These are phyloP conservation scores for Leucoraja erinaceus DNA, from an alignment of 2,113 vertebrate genomes.

Conservation along the genomic window DNA sequence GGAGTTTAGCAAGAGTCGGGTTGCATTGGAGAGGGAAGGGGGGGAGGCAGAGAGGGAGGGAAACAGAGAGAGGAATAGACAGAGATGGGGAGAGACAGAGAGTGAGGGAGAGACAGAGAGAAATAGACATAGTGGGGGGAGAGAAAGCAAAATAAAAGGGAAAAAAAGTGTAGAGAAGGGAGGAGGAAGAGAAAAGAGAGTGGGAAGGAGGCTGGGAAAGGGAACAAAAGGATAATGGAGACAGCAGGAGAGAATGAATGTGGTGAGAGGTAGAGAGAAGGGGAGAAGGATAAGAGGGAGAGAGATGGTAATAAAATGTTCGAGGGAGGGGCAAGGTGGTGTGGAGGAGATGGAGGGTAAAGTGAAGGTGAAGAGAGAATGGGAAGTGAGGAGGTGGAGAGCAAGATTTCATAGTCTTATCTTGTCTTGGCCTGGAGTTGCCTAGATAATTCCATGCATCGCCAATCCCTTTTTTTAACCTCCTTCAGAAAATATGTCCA, in stretches of 20 bases:
- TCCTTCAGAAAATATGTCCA: neutral
- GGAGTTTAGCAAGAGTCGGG: neutral
- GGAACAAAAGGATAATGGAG: neutral
- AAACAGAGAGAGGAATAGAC: constrained; percentile 38
- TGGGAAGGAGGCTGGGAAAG: neutral
- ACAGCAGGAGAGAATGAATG: no score
- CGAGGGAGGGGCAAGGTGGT: no score
- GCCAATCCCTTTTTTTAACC: neutral
- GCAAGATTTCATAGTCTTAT: neutral
- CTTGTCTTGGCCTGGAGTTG: neutral
- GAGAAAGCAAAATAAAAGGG: constrained; percentile 45
- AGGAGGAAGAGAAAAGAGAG: neutral
- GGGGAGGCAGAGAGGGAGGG: neutral
- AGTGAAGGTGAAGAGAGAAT: no score
- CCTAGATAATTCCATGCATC: neutral
- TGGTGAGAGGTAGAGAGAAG: no score
- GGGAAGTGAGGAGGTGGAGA: no score
- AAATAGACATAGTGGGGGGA: constrained; percentile 40
- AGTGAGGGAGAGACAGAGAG: constrained; percentile 30
- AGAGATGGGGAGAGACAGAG: neutral
- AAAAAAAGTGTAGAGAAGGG: constrained; percentile 28
- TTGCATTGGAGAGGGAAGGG: neutral
- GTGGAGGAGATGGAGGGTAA: no score
- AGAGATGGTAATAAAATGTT: no score
- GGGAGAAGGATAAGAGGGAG: no score